Conservation (phyloP, 2,113 vertebrate genomes). For the Herpetotheres cachinnans region DNA sequence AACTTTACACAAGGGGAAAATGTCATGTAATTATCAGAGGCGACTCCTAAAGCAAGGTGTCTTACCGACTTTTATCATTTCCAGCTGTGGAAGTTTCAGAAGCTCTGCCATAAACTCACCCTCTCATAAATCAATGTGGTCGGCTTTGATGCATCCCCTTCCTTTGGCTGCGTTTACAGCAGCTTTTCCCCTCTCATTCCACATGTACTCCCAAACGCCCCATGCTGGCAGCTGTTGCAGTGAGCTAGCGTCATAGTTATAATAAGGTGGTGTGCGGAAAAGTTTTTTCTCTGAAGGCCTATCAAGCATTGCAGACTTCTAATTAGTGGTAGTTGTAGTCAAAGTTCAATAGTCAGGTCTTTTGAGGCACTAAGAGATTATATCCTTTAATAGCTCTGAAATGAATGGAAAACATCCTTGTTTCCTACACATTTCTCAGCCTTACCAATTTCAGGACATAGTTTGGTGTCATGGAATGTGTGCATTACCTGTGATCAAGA, state of each 20-base stretch:
- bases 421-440: background rate
- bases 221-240: background rate
- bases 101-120: background rate
- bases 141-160: background rate
- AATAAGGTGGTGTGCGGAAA: background rate
- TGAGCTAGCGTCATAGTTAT: background rate
- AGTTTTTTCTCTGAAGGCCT: background rate
- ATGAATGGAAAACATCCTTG: background rate
- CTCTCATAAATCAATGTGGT: background rate
- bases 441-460: background rate
- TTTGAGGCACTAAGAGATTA: slow-evolving; percentile 20
- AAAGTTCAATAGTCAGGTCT: slow-evolving; percentile 3
- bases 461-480: background rate
- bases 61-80: background rate
- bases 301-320: slow-evolving; percentile 1
- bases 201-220: background rate
- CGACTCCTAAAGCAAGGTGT: background rate
- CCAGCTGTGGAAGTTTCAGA: background rate
- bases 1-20: background rate
- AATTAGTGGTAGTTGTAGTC: background rate
- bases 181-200: background rate
- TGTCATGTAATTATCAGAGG: background rate
- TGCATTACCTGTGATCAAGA: background rate
- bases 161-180: background rate
- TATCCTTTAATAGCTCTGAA: slow-evolving; percentile 22